phyloP scores from a whole-genome alignment of 2,888 invertebrate species.

The Apamea anceps region DNA sequence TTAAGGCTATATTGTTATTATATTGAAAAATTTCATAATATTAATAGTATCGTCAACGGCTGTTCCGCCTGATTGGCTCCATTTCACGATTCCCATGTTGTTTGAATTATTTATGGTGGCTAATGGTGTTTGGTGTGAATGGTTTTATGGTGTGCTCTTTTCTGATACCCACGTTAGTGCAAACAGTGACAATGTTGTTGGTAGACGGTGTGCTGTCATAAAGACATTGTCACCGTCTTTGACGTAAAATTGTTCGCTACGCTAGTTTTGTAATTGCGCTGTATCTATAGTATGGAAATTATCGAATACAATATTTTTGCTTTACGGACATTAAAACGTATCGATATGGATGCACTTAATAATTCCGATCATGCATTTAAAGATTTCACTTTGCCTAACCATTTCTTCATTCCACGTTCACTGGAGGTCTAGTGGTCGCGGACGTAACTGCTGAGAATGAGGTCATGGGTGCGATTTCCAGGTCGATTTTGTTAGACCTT shows the following conservation, averaged over 20 bases:
- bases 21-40: slow-evolving; percentile 76
- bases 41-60: slow-evolving; percentile 58
- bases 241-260: not conserved
- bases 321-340: not conserved
- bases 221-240: not conserved
- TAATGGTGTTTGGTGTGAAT: slow-evolving; percentile 35
- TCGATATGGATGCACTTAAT: not conserved
- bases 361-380: not conserved
- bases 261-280: not conserved
- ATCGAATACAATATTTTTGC: not conserved
- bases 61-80: slow-evolving; percentile 66
- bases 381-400: not conserved
- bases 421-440: too few species aligned
- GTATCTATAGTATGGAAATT: too few species aligned
- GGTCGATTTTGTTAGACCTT: too few species aligned
- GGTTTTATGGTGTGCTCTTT: slow-evolving; percentile 34
- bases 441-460: too few species aligned
- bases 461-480: too few species aligned
- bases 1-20: slow-evolving; percentile 77
- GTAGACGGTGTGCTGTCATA: not conserved
- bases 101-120: slow-evolving; percentile 62
- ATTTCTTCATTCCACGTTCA: not conserved
- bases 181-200: not conserved
- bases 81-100: slow-evolving; percentile 67
- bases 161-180: not conserved